Percentiles rank a stretch among this genome's conserved stretches.
These are phyloP conservation scores for Leptatherina wallacei DNA, from an alignment of 2,797 vertebrate species.

Conservation along the genomic window DNA sequence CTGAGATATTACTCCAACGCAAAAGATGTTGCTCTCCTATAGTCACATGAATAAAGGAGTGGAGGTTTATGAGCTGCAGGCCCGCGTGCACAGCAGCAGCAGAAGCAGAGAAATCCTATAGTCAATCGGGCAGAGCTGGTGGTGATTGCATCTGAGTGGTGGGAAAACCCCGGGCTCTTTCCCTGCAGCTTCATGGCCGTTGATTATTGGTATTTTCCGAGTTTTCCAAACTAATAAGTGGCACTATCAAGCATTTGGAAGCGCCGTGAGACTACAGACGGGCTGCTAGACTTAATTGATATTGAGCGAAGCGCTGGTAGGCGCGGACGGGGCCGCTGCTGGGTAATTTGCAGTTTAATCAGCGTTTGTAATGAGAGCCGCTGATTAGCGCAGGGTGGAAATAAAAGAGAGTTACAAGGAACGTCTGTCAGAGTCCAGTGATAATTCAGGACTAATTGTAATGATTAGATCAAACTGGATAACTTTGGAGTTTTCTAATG, in stretches of 20 bases:
- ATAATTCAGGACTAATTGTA: slow-evolving; percentile 99
- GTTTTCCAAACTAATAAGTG: slow-evolving; percentile 99
- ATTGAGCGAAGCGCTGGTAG: slow-evolving; percentile 97
- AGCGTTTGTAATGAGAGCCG: slow-evolving; percentile 99
- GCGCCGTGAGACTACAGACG: slow-evolving; percentile 87
- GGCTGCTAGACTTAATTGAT: slow-evolving; percentile 98
- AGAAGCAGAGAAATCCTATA: slow-evolving; percentile 46
- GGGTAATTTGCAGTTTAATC: slow-evolving; percentile 99
- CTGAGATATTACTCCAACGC: neutral
- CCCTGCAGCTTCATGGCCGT: slow-evolving; percentile 78
- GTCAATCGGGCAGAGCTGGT: slow-evolving; percentile 17
- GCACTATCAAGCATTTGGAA: slow-evolving; percentile 89
- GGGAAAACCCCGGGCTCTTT: slow-evolving; percentile 57
- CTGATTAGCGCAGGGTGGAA: slow-evolving; percentile 97
- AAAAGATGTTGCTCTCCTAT: neutral
- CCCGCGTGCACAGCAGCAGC: neutral
- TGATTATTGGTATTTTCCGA: slow-evolving; percentile 99
- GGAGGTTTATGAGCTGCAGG: neutral
- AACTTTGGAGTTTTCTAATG: slow-evolving; percentile 96
- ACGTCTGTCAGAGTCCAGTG: slow-evolving; percentile 99
- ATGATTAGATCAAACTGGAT: slow-evolving; percentile 99
- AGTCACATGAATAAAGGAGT: neutral
- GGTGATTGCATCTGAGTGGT: slow-evolving; percentile 62
- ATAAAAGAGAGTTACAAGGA: slow-evolving; percentile 99
- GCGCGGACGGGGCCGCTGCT: slow-evolving; percentile 97